These are phyloP conservation scores for Drosophila nannoptera DNA, from an alignment of 1,140 invertebrate genomes.

Conservation along the genomic window DNA sequence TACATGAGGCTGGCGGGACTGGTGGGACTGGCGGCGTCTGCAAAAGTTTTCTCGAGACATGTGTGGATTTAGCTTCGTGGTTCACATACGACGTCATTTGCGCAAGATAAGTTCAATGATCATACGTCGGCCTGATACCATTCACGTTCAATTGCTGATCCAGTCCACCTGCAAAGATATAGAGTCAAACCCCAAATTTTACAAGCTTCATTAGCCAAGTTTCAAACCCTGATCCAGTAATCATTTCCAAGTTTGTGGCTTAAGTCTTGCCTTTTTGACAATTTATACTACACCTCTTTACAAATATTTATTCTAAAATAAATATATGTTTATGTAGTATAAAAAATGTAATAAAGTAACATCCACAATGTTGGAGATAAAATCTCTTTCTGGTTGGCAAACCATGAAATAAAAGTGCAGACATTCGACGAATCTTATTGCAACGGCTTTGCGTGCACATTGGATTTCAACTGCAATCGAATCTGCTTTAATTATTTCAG, in stretches of 20 bases:
- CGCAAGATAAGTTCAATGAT: conserved; percentile 74
- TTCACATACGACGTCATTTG: conserved; percentile 41
- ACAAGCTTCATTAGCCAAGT: conserved; percentile 27
- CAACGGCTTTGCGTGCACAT: conserved; percentile 54
- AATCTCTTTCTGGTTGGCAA: conserved; percentile 6
- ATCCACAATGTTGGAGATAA: no score
- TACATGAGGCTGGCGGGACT: conserved; percentile 50
- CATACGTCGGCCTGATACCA: conserved; percentile 50
- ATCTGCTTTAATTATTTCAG: conserved; percentile 62
- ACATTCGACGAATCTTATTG: conserved; percentile 44
- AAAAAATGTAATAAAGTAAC: neutral
- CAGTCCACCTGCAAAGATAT: conserved; percentile 10
- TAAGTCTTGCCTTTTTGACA: conserved; percentile 44
- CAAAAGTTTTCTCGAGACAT: conserved; percentile 28
- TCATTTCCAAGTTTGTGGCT: conserved; percentile 36
- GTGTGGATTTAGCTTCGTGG: conserved; percentile 1
- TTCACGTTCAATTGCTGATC: conserved; percentile 55
- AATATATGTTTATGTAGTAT: no score
- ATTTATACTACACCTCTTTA: neutral
- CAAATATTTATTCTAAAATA: no score
- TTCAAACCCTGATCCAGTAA: conserved; percentile 12
- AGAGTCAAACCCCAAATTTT: conserved; percentile 15
- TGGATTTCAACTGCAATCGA: conserved; percentile 39
- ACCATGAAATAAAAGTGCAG: conserved; percentile 24
- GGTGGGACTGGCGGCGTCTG: conserved; percentile 28